Percentiles rank a stretch among this genome's conserved stretches.
Conservation (phyloP, 1,140 invertebrate genomes). For the Phymorhynchus buccinoides region DNA sequence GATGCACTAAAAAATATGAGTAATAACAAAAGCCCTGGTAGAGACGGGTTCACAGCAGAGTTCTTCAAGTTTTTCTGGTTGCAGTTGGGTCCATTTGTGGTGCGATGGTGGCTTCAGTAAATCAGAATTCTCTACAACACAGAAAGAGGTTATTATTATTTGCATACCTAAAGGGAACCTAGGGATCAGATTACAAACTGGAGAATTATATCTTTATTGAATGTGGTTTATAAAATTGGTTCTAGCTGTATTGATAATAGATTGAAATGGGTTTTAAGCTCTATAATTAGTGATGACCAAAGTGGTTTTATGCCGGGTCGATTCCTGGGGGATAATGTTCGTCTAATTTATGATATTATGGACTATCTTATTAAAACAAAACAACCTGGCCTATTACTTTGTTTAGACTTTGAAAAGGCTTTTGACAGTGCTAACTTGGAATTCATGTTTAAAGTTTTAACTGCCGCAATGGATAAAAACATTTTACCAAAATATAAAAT, state of each 20-base stretch:
- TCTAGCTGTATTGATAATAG: neutral
- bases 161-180: slow-evolving; percentile 1
- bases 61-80: neutral
- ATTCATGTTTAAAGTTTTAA: no score
- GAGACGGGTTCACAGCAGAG: neutral
- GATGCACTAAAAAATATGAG: neutral
- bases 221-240: slow-evolving; percentile 13
- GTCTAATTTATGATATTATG: neutral
- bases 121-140: neutral
- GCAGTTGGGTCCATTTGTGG: neutral
- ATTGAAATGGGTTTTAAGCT: neutral
- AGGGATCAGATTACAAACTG: neutral
- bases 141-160: neutral
- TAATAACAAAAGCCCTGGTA: neutral
- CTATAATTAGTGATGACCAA: neutral
- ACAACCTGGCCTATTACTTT: neutral
- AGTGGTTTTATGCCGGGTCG: neutral
- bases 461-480: no score
- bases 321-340: neutral
- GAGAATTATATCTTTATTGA: neutral
- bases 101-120: neutral
- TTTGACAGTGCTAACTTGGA: neutral
- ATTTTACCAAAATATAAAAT: no score
- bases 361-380: no score
- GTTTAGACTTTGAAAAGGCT: neutral